phyloP scores from a whole-genome alignment of 2,888 invertebrate genomes.

The Troides aeacus region DNA sequence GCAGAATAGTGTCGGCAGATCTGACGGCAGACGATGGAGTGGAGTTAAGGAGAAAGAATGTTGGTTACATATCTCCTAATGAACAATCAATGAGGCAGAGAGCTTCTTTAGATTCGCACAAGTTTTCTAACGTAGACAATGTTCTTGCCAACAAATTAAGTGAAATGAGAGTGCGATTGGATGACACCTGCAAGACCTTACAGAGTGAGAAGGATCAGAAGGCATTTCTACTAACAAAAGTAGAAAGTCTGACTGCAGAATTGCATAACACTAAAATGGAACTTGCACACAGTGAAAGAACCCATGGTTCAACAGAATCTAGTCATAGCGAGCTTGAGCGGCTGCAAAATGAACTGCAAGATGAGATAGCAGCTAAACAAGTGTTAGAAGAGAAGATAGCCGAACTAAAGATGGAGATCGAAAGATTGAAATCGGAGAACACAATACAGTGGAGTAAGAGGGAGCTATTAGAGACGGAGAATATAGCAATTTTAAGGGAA shows the following conservation, averaged over 20 bases:
- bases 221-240: slow-evolving; percentile 61
- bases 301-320: slow-evolving; percentile 70
- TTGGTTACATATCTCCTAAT: slow-evolving; percentile 57
- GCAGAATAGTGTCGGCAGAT: slow-evolving; percentile 64
- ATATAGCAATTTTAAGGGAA: slow-evolving; percentile 91
- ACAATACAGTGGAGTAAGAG: slow-evolving; percentile 96
- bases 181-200: slow-evolving; percentile 64
- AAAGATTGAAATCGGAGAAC: slow-evolving; percentile 93
- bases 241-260: slow-evolving; percentile 64
- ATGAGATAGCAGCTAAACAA: slow-evolving; percentile 72
- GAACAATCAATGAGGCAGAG: slow-evolving; percentile 61
- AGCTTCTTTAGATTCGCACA: slow-evolving; percentile 71
- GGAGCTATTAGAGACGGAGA: slow-evolving; percentile 94
- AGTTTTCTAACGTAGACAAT: slow-evolving; percentile 70
- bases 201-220: slow-evolving; percentile 72
- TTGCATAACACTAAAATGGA: slow-evolving; percentile 67
- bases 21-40: slow-evolving; percentile 66
- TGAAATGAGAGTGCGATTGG: slow-evolving; percentile 61
- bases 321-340: slow-evolving; percentile 72
- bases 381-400: slow-evolving; percentile 71
- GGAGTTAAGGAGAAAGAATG: slow-evolving; percentile 63
- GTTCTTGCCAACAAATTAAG: slow-evolving; percentile 66
- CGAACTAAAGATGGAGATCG: slow-evolving; percentile 82
- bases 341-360: slow-evolving; percentile 71
- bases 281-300: slow-evolving; percentile 62